Base-by-base conservation (phyloP, 2,113 vertebrate genomes). In the Forbesichthys agassizii region DNA sequence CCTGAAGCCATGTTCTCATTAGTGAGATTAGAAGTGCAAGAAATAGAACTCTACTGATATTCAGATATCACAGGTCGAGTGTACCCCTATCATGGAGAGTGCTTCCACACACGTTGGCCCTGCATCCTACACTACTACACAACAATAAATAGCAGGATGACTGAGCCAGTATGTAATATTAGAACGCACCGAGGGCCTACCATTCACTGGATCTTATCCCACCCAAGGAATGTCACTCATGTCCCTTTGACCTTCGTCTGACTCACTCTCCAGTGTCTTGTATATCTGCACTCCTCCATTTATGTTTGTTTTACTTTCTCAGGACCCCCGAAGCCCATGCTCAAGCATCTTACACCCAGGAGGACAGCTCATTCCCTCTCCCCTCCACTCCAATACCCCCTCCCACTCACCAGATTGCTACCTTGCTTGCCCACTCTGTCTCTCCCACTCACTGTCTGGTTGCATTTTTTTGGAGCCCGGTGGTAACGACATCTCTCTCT, bases 241-340 rank as follows among this genome's bases (percentile, higher is more conserved):
- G 69, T 77, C 77, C 73, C 75, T 59, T 61, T 57, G 75, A 85
- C 77, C 86, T 88, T 78, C 83, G 70, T 79, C 81, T 16, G 64
- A 74, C 58, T 76, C 77, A 71, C 71, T 74, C 85, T 83, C 75
- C 13, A 54, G 61, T 81, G 66, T 84, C 82, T 85, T 74, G 59
- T 80, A 79, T 81, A 81, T 86, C 78, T 14, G 27, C 7, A 33
- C 72, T 80, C 74, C 75, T 81, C 76, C 55, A 1, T 72, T 86
- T 72, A 55, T 89, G 89, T 88, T 89, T 92, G 87, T 81, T 88
- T 89, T 88, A 89, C 86, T 88, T 91, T 90, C 86, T 89, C 88
- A 88, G 78, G 86, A 87, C 86, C 84, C 74, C 77, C 75, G 48
- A 78, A 68, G 63, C 80, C 78, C 74, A 80, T n/a, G 61, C 74